These are phyloP conservation scores for Antedon mediterranea DNA, from an alignment of 53 echinoderm and acorn worm genomes.

Conservation along the genomic window DNA sequence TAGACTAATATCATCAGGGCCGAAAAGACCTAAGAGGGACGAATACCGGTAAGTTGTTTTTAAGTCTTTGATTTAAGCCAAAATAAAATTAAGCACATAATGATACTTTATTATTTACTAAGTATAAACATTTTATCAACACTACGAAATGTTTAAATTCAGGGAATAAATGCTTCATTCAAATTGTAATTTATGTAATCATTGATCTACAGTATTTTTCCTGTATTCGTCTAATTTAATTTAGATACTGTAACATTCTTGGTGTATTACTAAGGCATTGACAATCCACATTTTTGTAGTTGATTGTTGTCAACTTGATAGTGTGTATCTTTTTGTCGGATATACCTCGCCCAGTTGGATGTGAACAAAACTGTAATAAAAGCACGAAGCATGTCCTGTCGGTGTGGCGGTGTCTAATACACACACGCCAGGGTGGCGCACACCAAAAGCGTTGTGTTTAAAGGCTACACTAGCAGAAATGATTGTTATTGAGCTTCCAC, in stretches of 20 bases:
- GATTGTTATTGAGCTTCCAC: too few relatives aligned
- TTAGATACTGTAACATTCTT: background rate
- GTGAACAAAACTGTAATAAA: background rate
- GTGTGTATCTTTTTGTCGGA: background rate
- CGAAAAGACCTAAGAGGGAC: background rate
- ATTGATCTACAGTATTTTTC: too few relatives aligned
- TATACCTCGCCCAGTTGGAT: background rate
- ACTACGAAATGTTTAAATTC: too few relatives aligned
- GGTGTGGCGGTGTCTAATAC: background rate
- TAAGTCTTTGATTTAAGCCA: too few relatives aligned
- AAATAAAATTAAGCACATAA: too few relatives aligned
- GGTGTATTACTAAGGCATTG: background rate
- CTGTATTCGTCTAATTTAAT: background rate
- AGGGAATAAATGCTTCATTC: too few relatives aligned
- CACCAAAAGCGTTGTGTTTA: background rate
- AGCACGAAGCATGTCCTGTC: background rate
- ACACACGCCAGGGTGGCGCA: background rate
- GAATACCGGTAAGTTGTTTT: too few relatives aligned
- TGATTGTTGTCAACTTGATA: background rate
- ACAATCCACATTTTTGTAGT: background rate
- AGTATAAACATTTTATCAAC: too few relatives aligned
- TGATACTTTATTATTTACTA: too few relatives aligned
- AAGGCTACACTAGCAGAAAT: too few relatives aligned
- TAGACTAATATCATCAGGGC: conserved; percentile 8
- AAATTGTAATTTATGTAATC: too few relatives aligned